Conservation (phyloP, 2,888 invertebrate genomes). For the Epicampocera succincta region DNA sequence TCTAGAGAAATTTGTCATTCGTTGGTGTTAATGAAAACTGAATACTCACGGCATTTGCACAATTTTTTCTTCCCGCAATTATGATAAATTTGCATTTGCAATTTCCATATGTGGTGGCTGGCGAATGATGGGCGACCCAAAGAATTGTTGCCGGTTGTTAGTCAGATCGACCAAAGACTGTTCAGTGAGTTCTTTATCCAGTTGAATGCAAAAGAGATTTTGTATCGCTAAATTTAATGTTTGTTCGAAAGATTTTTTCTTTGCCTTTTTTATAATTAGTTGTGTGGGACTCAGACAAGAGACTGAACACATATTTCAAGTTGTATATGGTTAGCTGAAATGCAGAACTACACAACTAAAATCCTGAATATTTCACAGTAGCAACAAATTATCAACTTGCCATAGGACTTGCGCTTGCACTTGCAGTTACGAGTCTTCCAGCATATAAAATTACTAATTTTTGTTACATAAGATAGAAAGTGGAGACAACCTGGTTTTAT, state of each 20-base stretch:
- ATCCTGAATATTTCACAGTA: too few species aligned
- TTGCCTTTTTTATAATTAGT: not conserved
- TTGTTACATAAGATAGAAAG: too few species aligned
- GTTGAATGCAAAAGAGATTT: not conserved
- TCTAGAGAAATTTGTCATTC: not conserved
- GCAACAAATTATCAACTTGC: too few species aligned
- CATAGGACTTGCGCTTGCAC: too few species aligned
- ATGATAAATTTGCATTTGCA: conserved; percentile 46
- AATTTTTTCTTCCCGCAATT: conserved; percentile 11
- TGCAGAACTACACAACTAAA: too few species aligned
- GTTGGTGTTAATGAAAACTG: conserved; percentile 41
- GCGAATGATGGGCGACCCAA: conserved; percentile 21
- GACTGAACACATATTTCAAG: not conserved
- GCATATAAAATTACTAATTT: too few species aligned
- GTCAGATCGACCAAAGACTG: not conserved
- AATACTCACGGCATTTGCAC: conserved; percentile 4
- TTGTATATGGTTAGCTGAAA: conserved; percentile 19
- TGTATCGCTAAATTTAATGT: conserved; percentile 8
- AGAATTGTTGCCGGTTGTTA: conserved; percentile 4
- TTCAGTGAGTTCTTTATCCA: not conserved
- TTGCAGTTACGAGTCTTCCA: too few species aligned
- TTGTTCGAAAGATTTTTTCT: conserved; percentile 10
- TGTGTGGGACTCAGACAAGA: conserved; percentile 40
- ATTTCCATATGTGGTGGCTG: conserved; percentile 39
- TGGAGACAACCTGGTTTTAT: too few species aligned